A percentile compares a stretch with the other conserved stretches of the same genome.
phyloP scores from a whole-genome alignment of 2,797 vertebrate species.

The Gambusia yucatana region DNA sequence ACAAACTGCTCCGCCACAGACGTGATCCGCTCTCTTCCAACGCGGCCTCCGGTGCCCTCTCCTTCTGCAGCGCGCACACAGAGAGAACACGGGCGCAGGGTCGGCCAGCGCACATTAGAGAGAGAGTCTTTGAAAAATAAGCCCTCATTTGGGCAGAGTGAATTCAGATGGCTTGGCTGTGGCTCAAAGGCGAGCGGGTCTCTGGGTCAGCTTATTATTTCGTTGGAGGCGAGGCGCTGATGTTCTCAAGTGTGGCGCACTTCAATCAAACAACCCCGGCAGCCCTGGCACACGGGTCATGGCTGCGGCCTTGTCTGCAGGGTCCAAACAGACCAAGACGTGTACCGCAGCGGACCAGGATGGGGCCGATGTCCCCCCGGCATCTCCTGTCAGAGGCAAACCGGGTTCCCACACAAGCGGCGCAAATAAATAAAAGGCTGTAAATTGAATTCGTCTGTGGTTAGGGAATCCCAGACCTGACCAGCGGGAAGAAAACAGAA shows the following conservation, averaged over 20 bases:
- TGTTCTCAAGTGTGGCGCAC: conserved; percentile 81
- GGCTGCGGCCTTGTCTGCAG: conserved; percentile 60
- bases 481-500: conserved; percentile 40
- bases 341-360: conserved; percentile 49
- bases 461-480: conserved; percentile 77
- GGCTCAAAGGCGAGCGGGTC: conserved; percentile 80
- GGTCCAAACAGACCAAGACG: conserved; percentile 39
- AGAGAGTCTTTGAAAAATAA: conserved; percentile 83
- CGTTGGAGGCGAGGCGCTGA: conserved; percentile 80
- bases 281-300: conserved; percentile 72
- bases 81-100: conserved; percentile 64
- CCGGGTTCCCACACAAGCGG: conserved; percentile 14
- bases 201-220: conserved; percentile 84
- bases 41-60: conserved; percentile 41
- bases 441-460: conserved; percentile 76
- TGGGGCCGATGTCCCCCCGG: conserved; percentile 6
- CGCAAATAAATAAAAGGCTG: conserved; percentile 15
- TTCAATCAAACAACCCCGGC: conserved; percentile 75
- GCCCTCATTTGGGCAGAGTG: conserved; percentile 86
- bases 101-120: conserved; percentile 70
- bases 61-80: conserved; percentile 44
- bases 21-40: conserved; percentile 66
- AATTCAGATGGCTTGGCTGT: conserved; percentile 86
- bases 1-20: conserved; percentile 68
- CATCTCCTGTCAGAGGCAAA: conserved; percentile 31